Evolutionary conservation across 2,797 vertebrate genomes (phyloP), one percentile per base, ranked within the genome.

Genomic region (Botia almorhae): DNA sequence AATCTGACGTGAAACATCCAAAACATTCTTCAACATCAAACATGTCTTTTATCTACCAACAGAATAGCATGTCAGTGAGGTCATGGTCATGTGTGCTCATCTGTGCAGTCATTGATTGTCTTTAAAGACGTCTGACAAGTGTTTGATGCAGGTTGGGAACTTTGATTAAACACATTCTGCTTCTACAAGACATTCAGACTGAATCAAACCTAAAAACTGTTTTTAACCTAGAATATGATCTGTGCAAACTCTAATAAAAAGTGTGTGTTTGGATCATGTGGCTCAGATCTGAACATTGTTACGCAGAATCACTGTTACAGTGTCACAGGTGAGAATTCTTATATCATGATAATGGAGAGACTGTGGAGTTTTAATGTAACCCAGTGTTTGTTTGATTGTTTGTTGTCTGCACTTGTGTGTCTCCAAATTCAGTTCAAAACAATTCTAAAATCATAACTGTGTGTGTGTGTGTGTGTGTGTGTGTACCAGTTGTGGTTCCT

Each of bases 1-100:
- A 4, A 92, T 94, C 83, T 94, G 70, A 89, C 63, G n/a, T 76
- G 58, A 53, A 1, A 7, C 33, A 19, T 77, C 21, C 6, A 33
- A 16, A 2, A 33, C 33, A 17, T 0, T 53, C 23, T 5, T 33
- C 33, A 33, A 33, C 33, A 11, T 67, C 23, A 13, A 51, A 50
- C 7, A 21, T 63, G 29, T 76, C 23, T 26, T 26, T 26, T 26
- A 26, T 26, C 23, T 26, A 26, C 2, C 14, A 65, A 26, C 46
- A 26, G 23, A 64, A 65, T 21, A 7, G n/a, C 36, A 72, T 2
- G 17, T 16, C 29, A 11, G 21, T 26, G 23, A 26, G 23, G 23
- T 26, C 23, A 26, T 26, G 23, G 23, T 26, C 23, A 26, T 26
- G 23, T 26, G 23, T 26, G 23, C 2, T 26, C 23, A 61, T 6